Conservation (phyloP, 2,888 invertebrate species). For the Caenorhabditis sinica region DNA sequence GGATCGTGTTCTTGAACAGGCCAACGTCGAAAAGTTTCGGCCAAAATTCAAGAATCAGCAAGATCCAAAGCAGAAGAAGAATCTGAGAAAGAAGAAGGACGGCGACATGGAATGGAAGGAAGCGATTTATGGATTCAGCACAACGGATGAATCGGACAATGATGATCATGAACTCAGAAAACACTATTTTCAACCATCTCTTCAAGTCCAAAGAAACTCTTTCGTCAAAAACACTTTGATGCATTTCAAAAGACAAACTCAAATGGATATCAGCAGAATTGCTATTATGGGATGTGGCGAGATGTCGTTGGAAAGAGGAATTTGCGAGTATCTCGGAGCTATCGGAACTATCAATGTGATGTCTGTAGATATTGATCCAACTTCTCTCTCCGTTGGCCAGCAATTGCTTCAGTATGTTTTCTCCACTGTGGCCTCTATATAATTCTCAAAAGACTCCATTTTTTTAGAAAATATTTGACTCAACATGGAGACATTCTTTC, state of each 20-base stretch:
- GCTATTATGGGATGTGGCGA: slow-evolving; percentile 71
- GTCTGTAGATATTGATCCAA: slow-evolving; percentile 68
- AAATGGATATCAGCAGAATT: slow-evolving; percentile 30
- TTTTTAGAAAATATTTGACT: slow-evolving; percentile 47
- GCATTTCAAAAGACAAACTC: slow-evolving; percentile 27
- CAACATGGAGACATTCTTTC: slow-evolving; percentile 10
- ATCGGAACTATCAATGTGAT: slow-evolving; percentile 57
- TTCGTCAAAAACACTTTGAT: slow-evolving; percentile 51
- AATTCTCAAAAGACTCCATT: no score
- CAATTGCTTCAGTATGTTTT: slow-evolving; percentile 53
- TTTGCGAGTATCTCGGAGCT: slow-evolving; percentile 25
- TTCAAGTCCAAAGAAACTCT: slow-evolving; percentile 64
- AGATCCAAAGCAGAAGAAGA: slow-evolving; percentile 6
- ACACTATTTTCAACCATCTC: slow-evolving; percentile 57
- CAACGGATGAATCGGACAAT: slow-evolving; percentile 17
- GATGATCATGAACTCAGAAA: slow-evolving; percentile 31
- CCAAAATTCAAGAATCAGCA: slow-evolving; percentile 53
- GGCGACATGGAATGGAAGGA: slow-evolving; percentile 42
- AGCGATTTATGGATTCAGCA: slow-evolving; percentile 22
- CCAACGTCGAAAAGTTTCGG: slow-evolving; percentile 32
- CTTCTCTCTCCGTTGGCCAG: slow-evolving; percentile 60
- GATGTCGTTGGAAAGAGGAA: slow-evolving; percentile 64
- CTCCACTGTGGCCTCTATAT: neutral
- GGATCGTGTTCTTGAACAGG: slow-evolving; percentile 38
- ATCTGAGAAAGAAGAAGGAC: slow-evolving; percentile 9